Percentiles rank a stretch among this genome's conserved stretches.
These are phyloP conservation scores for Pseudococcus longispinus DNA, from an alignment of 2,888 invertebrate genomes.

Conservation along the genomic window DNA sequence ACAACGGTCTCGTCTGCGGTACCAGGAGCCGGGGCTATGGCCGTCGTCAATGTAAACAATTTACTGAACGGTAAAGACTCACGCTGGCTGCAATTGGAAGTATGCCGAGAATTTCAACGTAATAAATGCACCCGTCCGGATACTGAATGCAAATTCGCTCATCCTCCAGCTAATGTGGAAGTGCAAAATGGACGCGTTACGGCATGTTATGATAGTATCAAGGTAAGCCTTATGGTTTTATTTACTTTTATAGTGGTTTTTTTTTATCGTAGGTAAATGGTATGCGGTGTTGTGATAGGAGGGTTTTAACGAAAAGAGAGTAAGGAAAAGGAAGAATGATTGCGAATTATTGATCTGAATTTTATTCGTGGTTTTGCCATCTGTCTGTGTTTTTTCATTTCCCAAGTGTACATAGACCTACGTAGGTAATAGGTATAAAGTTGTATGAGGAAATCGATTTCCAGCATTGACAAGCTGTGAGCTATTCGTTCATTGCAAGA, in stretches of 20 bases:
- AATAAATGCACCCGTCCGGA: constrained; percentile 99
- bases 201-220: constrained; percentile 99
- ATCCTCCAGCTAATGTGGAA: constrained; percentile 99
- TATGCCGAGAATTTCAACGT: constrained; percentile 98
- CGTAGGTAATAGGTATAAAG: too few species aligned
- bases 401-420: too few species aligned
- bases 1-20: constrained; percentile 55
- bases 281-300: too few species aligned
- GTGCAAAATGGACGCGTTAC: constrained; percentile 99
- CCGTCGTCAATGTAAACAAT: constrained; percentile 97
- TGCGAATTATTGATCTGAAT: too few species aligned
- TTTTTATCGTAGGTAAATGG: too few species aligned
- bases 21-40: constrained; percentile 65
- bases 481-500: too few species aligned
- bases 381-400: too few species aligned
- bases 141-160: constrained; percentile 99
- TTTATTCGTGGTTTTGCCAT: too few species aligned
- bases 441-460: too few species aligned
- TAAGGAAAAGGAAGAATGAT: too few species aligned
- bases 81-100: constrained; percentile 99
- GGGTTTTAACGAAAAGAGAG: too few species aligned
- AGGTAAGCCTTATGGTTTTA: constrained; percentile 72
- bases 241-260: neutral
- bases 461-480: too few species aligned
- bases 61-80: constrained; percentile 98